Conservation (phyloP, 2,797 vertebrate species). For the Peromyscus nudipes region DNA sequence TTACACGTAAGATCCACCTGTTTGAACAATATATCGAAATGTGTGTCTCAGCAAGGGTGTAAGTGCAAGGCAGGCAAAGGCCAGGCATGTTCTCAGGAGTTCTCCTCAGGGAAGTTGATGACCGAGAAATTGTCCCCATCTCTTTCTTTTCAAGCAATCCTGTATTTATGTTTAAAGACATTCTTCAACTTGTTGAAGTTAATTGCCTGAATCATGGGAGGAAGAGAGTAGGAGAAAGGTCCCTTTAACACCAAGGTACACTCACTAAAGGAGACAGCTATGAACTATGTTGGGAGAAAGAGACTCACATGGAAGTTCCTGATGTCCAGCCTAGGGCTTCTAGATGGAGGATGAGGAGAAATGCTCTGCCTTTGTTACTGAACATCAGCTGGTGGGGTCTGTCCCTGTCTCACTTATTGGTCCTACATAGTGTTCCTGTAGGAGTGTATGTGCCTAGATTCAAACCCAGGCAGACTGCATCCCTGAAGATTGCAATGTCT, state of each 20-base stretch:
- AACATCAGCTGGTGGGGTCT: neutral
- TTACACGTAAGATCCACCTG: neutral
- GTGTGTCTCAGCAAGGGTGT: neutral
- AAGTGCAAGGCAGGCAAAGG: neutral
- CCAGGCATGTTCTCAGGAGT: neutral
- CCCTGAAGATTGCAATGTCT: neutral
- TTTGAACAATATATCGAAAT: neutral
- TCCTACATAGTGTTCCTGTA: neutral
- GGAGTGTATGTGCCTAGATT: neutral
- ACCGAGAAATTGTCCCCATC: neutral
- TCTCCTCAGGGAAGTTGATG: neutral
- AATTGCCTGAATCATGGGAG: neutral
- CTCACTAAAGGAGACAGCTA: neutral
- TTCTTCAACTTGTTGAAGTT: neutral
- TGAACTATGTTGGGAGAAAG: neutral
- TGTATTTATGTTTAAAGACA: constrained; percentile 9
- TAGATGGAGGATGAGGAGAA: neutral
- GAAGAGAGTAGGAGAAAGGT: neutral
- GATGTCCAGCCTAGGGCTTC: neutral
- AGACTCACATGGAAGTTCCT: neutral
- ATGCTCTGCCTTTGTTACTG: neutral
- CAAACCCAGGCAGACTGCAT: neutral
- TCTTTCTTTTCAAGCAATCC: neutral
- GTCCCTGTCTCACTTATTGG: neutral
- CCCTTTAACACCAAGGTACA: neutral